A percentile compares a stretch with the other conserved stretches of the same genome.
Evolutionary conservation across 2,888 invertebrate genomes (phyloP).

Genomic region (Autographa pulchrina): DNA sequence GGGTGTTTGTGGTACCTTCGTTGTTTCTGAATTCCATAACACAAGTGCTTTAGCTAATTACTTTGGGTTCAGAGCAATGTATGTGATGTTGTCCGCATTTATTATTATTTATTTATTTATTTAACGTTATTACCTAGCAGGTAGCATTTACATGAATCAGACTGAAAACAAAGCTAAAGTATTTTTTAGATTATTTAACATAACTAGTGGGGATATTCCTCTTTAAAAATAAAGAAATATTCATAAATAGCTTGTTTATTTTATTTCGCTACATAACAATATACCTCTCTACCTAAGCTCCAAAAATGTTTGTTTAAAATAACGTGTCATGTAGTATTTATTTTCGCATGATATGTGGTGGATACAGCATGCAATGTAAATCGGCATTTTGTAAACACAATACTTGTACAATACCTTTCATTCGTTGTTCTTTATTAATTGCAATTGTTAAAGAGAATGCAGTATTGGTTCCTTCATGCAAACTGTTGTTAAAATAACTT

Average conservation of each 20-base stretch:
- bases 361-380: conserved; percentile 23
- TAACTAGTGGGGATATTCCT: too few relatives aligned
- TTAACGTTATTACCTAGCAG: too few relatives aligned
- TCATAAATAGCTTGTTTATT: neutral
- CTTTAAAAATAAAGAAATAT: too few relatives aligned
- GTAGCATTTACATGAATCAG: too few relatives aligned
- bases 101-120: too few relatives aligned
- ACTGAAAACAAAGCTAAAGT: too few relatives aligned
- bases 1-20: too few relatives aligned
- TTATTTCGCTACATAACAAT: neutral
- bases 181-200: too few relatives aligned
- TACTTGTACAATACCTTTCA: conserved; percentile 14
- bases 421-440: conserved; percentile 23
- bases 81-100: too few relatives aligned
- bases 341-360: conserved; percentile 11
- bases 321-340: conserved; percentile 25
- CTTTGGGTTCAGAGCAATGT: too few relatives aligned
- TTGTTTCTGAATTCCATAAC: too few relatives aligned
- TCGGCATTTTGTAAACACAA: conserved; percentile 12
- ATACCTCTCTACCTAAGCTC: neutral
- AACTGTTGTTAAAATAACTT: conserved; percentile 12
- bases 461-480: conserved; percentile 11
- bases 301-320: neutral
- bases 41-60: too few relatives aligned
- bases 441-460: conserved; percentile 31